Base-by-base conservation (phyloP, 2,797 vertebrate genomes). In the Eremophila alpestris region DNA sequence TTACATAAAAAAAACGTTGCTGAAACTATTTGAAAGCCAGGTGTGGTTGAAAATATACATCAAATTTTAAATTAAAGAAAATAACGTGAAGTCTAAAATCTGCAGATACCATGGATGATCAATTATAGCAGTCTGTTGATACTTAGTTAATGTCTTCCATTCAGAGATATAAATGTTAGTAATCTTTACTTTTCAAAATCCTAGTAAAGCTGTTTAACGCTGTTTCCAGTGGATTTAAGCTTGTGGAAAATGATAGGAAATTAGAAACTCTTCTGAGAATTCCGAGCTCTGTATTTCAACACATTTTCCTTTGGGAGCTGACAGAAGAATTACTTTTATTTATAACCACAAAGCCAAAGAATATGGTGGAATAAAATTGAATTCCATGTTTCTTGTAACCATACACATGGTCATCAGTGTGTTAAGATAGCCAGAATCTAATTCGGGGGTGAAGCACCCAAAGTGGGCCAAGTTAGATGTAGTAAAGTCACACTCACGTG, bases 191-290 rank as follows among this genome's bases (percentile, higher is more conserved):
- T 88, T 78, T 88, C 29, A 86, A 80, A 83, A 58, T 63, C 43
- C 40, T 7, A 32, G 3, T 80, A 93, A 91, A 91, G 14, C 48
- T 83, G 16, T 74, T 91, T 55, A 76, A 26, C 4, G 7, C 14
- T 29, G 11, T 51, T 87, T 83, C 24, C 62, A 65, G 30, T 87
- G 16, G 23, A 38, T 70, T 84, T 84, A 69, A 79, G 19, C 20
- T 82, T 82, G 32, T 59, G 11, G 11, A 88, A 89, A 55, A 58
- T 71, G 4, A 22, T 12, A 74, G 51, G 67, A 92, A 88, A 67
- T 76, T 6, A 63, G 54, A 74, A 67, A 23, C 19, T 90, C 52
- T 84, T 90, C 49, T 63, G 63, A 79, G 52, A 89, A 48, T 90
- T 91, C 38, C 14, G 13, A 77, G 34, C 13, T 83, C 20, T 0